phyloP scores from a whole-genome alignment of 1,140 invertebrate genomes.

The Coenobita brevimanus region DNA sequence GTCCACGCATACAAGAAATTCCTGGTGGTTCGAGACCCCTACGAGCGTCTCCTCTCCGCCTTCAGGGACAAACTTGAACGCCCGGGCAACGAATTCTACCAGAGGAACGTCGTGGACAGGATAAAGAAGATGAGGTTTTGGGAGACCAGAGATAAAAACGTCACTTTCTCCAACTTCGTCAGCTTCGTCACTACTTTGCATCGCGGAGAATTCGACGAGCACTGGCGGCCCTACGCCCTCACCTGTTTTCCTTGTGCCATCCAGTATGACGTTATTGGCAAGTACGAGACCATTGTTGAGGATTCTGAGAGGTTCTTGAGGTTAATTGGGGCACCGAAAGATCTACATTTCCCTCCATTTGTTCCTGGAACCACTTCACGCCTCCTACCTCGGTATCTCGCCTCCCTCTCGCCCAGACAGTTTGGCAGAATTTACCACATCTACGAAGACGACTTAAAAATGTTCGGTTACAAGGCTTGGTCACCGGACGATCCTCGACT shows the following conservation, averaged over 20 bases:
- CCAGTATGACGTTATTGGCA: conserved; percentile 46
- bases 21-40: conserved; percentile 40
- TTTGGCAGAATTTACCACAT: background rate
- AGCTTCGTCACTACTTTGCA: background rate
- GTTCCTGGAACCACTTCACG: conserved; percentile 26
- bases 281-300: conserved; percentile 39
- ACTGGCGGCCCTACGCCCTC: conserved; percentile 33
- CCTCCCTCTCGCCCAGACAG: conserved; percentile 1
- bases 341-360: conserved; percentile 34
- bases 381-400: conserved; percentile 20
- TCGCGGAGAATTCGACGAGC: conserved; percentile 20
- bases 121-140: background rate
- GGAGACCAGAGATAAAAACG: background rate
- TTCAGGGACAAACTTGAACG: conserved; percentile 36
- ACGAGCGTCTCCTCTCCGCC: conserved; percentile 50
- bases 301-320: conserved; percentile 44
- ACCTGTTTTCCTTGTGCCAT: conserved; percentile 50
- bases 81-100: background rate
- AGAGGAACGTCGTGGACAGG: background rate
- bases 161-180: conserved; percentile 46
- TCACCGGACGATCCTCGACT: background rate
- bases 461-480: conserved; percentile 18
- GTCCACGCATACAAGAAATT: conserved; percentile 37
- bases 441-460: conserved; percentile 34
- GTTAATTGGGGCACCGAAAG: conserved; percentile 35